Evolutionary conservation across 2,888 invertebrate species (phyloP).

Genomic region (Dasypogon diadema): DNA sequence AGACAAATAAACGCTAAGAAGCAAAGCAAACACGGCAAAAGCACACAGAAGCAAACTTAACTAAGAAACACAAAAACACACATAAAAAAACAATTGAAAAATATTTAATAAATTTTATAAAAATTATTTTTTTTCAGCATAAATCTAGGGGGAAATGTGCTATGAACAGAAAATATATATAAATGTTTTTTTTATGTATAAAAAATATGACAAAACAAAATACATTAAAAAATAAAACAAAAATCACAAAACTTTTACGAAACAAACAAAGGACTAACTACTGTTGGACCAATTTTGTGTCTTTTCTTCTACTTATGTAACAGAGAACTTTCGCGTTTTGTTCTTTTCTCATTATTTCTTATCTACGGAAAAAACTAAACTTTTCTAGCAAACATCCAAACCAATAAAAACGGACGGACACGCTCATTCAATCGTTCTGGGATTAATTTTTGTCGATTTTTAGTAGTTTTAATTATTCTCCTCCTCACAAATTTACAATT

Average conservation of each 20-base stretch:
- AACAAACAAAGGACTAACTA: conserved; percentile 48
- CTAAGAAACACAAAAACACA: conserved; percentile 30
- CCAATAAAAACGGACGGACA: conserved; percentile 42
- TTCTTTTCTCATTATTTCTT: conserved; percentile 9
- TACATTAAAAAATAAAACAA: conserved; percentile 17
- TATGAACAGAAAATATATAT: conserved; percentile 46
- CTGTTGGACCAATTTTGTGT: conserved; percentile 10
- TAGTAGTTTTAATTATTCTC: conserved; percentile 26
- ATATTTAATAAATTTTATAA: conserved; percentile 48
- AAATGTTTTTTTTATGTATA: conserved; percentile 5
- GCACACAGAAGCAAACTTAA: not conserved
- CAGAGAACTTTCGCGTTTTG: not conserved
- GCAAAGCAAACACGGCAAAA: not conserved
- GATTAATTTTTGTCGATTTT: conserved; percentile 14
- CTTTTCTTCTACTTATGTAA: conserved; percentile 11
- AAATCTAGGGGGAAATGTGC: conserved; percentile 36
- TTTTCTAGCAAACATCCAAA: conserved; percentile 38
- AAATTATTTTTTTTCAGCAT: conserved; percentile 24
- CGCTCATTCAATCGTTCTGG: conserved; percentile 31
- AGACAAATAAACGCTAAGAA: no score
- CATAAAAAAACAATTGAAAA: conserved; percentile 34
- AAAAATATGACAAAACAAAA: conserved; percentile 46
- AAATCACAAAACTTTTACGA: conserved; percentile 27
- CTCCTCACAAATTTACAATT: conserved; percentile 5
- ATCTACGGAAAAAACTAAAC: not conserved